A percentile compares a stretch with the other conserved stretches of the same genome.
Conservation (phyloP, 2,113 vertebrate genomes). For the Eolophus roseicapilla region DNA sequence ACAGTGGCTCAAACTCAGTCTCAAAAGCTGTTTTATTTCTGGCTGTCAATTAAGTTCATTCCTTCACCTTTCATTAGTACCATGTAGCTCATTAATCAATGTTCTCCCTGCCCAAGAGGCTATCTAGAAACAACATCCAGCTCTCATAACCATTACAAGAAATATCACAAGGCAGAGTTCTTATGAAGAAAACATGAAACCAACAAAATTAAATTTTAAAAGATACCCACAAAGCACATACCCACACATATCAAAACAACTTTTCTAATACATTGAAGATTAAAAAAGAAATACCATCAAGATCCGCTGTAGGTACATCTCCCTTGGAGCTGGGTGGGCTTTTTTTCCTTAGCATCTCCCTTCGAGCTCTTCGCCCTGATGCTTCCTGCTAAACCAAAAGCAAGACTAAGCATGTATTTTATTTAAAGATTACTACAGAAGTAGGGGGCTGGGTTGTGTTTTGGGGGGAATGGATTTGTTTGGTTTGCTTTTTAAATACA, state of each 20-base stretch:
- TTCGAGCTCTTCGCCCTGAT: neutral
- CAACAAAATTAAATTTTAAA: neutral
- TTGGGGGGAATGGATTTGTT: accelerated
- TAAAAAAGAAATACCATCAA: neutral
- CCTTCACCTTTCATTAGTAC: neutral
- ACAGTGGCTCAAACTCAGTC: neutral
- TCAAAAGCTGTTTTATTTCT: neutral
- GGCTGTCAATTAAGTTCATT: neutral
- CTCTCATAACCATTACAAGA: neutral
- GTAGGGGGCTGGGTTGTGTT: accelerated
- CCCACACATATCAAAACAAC: neutral
- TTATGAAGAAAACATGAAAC: neutral
- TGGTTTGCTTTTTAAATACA: neutral
- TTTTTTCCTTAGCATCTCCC: neutral
- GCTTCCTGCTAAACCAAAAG: neutral
- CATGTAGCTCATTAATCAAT: neutral
- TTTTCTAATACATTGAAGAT: neutral
- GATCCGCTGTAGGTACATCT: neutral
- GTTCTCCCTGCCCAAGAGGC: neutral
- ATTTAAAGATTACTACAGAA: neutral
- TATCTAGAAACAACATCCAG: neutral
- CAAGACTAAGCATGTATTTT: neutral
- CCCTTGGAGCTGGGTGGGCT: neutral
- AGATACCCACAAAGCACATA: neutral
- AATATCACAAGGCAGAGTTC: neutral